Conservation (phyloP, 2,888 invertebrate species). For the Geophilus truncorum region DNA sequence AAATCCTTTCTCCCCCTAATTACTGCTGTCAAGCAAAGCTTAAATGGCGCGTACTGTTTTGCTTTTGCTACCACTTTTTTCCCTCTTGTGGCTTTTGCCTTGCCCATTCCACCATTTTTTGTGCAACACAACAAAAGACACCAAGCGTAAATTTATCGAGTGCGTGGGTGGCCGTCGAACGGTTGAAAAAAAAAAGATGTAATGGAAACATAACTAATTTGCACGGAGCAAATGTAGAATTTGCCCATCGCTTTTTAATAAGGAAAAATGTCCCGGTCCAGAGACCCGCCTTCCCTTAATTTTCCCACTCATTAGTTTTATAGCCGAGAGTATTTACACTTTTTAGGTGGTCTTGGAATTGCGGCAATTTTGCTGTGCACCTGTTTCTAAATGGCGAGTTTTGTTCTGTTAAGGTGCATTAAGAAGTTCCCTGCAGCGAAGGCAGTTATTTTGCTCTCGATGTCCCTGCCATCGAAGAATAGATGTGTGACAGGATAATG, state of each 20-base stretch:
- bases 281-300: conserved; percentile 18
- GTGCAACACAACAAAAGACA: background rate
- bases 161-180: background rate
- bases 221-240: background rate
- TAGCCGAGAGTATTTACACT: background rate
- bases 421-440: background rate
- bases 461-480: conserved; percentile 6
- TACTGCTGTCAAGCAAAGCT: background rate
- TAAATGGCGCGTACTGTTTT: background rate
- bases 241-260: conserved; percentile 4
- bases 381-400: background rate
- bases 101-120: background rate
- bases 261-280: background rate
- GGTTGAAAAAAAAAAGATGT: background rate
- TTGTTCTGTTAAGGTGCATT: background rate
- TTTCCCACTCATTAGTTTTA: conserved; percentile 18
- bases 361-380: background rate
- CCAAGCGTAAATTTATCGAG: conserved; percentile 7
- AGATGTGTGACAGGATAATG: conserved; percentile 20
- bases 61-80: background rate
- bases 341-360: background rate
- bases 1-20: conserved; percentile 2
- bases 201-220: background rate
- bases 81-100: background rate
- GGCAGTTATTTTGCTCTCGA: background rate